A percentile compares a stretch with the other conserved stretches of the same genome.
Evolutionary conservation across 2,797 vertebrate genomes (phyloP).

Genomic region (Lepus oiostolus): DNA sequence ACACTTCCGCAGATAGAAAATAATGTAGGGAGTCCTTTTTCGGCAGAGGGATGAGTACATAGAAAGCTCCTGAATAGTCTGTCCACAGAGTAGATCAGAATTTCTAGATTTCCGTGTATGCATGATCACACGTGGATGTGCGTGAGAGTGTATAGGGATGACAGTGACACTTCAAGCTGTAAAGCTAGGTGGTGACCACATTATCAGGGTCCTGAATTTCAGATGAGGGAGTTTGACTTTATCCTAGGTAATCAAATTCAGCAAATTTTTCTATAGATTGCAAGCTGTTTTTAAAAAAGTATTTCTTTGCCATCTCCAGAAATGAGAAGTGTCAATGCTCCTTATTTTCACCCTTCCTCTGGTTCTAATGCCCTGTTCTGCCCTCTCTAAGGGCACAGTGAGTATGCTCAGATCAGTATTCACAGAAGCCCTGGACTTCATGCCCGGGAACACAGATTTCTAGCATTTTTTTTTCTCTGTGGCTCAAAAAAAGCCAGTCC

Average conservation of each 20-base stretch:
- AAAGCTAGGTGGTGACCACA: neutral
- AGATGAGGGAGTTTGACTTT: neutral
- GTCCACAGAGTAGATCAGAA: neutral
- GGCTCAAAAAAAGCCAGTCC: neutral
- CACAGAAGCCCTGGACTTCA: neutral
- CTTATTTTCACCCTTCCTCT: neutral
- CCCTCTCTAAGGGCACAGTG: neutral
- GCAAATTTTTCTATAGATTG: neutral
- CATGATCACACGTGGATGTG: neutral
- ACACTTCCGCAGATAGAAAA: neutral
- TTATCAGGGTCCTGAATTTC: neutral
- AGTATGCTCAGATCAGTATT: neutral
- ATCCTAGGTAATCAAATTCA: slow-evolving; percentile 9
- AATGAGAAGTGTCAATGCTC: neutral
- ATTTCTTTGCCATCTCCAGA: neutral
- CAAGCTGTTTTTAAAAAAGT: neutral
- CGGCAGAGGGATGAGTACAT: neutral
- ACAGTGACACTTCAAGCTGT: neutral
- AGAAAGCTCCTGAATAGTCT: neutral
- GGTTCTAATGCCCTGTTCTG: too few species aligned
- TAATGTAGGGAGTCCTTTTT: neutral
- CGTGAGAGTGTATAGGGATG: neutral
- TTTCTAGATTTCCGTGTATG: neutral
- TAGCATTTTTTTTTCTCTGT: neutral
- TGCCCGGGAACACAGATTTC: neutral